Percentiles rank a stretch among this genome's conserved stretches.
Evolutionary conservation across 2,797 vertebrate genomes (phyloP).

Genomic region (Picus viridis): DNA sequence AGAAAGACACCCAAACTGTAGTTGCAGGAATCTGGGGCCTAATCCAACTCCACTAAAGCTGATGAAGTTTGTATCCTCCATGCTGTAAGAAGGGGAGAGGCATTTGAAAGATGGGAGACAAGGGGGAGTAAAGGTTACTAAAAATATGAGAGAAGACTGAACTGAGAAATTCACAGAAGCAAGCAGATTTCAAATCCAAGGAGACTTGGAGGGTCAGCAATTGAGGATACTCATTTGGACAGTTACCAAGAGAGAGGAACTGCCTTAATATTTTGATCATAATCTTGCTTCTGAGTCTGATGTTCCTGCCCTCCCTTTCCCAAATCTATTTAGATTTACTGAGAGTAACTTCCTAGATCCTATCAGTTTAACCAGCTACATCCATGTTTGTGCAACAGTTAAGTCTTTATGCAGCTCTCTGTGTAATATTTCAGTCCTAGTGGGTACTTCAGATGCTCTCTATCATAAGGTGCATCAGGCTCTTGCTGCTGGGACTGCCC

Average conservation of each 20-base stretch:
- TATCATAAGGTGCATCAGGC: not conserved
- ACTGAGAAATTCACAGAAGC: not conserved
- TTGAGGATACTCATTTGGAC: not conserved
- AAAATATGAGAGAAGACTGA: constrained; percentile 1
- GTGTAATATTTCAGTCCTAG: not conserved
- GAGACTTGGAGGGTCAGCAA: not conserved
- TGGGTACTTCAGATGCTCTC: not conserved
- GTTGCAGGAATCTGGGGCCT: constrained; percentile 3
- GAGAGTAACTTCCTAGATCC: not conserved
- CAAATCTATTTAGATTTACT: not conserved
- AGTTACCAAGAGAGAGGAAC: not conserved
- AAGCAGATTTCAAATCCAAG: not conserved
- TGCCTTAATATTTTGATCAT: constrained; percentile 4
- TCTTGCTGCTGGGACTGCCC: not conserved
- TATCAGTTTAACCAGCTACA: not conserved
- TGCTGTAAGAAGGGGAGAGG: not conserved
- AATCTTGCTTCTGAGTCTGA: not conserved
- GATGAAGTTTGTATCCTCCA: not conserved
- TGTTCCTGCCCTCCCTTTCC: not conserved
- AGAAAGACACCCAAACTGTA: not conserved
- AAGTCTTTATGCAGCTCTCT: not conserved
- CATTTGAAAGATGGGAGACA: not conserved
- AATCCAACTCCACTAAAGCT: not conserved
- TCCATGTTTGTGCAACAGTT: not conserved
- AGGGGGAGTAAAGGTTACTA: not conserved